A percentile compares a stretch with the other conserved stretches of the same genome.
phyloP scores from a whole-genome alignment of 2,888 invertebrate species.

The Xestia ashworthii region DNA sequence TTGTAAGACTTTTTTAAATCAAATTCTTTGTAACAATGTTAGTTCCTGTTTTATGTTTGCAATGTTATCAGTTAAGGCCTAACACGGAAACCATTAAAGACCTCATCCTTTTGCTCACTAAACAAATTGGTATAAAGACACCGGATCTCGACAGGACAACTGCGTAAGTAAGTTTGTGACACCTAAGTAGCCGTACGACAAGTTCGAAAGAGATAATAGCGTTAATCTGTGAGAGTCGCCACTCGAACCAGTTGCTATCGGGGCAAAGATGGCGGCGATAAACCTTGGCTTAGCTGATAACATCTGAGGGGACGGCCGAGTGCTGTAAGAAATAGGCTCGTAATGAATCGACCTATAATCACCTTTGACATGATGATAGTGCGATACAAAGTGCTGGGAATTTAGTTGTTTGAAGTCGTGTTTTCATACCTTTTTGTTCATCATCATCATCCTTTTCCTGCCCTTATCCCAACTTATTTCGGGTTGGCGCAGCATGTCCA shows the following conservation, averaged over 20 bases:
- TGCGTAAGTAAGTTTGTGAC: conserved; percentile 74
- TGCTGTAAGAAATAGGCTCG: conserved; percentile 67
- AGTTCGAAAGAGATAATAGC: conserved; percentile 82
- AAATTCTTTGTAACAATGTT: neutral
- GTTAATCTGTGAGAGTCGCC: conserved; percentile 81
- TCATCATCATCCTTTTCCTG: too few species aligned
- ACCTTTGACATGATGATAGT: conserved; percentile 31
- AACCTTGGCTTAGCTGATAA: conserved; percentile 80
- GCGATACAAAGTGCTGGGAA: conserved; percentile 10
- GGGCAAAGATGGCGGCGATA: conserved; percentile 80
- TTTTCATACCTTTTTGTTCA: neutral
- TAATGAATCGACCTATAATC: conserved; percentile 59
- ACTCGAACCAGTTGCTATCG: conserved; percentile 74
- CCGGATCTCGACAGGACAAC: conserved; percentile 61
- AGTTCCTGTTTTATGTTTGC: neutral
- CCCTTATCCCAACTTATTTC: too few species aligned
- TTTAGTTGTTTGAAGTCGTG: neutral
- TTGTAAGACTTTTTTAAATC: neutral
- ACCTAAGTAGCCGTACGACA: conserved; percentile 79
- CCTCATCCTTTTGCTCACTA: conserved; percentile 20
- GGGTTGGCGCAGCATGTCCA: too few species aligned
- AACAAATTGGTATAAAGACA: conserved; percentile 62
- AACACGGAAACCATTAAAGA: neutral
- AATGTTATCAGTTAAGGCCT: neutral
- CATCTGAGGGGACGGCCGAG: conserved; percentile 68